Evolutionary conservation across 2,113 vertebrate species (phyloP).

Genomic region (Candoia aspera): DNA sequence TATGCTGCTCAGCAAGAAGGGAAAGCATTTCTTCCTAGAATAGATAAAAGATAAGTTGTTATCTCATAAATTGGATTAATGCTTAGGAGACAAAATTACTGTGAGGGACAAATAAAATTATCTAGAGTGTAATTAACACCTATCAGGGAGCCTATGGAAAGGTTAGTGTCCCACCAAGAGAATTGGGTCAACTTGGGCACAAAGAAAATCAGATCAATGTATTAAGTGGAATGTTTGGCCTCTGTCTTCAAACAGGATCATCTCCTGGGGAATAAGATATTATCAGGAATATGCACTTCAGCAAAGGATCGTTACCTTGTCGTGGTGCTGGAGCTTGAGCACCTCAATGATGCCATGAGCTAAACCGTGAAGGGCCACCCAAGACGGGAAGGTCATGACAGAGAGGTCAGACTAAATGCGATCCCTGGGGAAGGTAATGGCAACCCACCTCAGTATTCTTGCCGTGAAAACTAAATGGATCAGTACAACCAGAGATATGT

Average conservation of each 20-base stretch:
- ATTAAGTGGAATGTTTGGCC: not conserved
- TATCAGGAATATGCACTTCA: not conserved
- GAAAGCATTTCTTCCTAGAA: not conserved
- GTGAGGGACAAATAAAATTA: not conserved
- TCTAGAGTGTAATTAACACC: not conserved
- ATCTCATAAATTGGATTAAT: not conserved
- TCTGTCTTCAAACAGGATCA: not conserved
- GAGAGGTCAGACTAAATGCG: no score
- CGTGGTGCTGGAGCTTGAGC: no score
- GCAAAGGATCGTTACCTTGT: no score
- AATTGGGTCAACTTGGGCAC: not conserved
- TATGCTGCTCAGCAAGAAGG: not conserved
- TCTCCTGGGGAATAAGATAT: not conserved
- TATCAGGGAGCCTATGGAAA: not conserved
- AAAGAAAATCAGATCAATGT: not conserved
- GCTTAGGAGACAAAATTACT: not conserved
- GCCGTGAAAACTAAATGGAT: no score
- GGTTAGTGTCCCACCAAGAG: not conserved
- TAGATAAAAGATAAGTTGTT: not conserved
- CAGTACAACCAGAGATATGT: no score
- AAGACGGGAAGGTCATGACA: no score
- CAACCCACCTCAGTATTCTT: no score
- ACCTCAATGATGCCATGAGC: no score
- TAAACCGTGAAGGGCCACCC: no score
- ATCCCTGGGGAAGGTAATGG: no score